These are phyloP conservation scores for Rhyacichthys aspro DNA, from an alignment of 2,797 vertebrate genomes.

Conservation along the genomic window DNA sequence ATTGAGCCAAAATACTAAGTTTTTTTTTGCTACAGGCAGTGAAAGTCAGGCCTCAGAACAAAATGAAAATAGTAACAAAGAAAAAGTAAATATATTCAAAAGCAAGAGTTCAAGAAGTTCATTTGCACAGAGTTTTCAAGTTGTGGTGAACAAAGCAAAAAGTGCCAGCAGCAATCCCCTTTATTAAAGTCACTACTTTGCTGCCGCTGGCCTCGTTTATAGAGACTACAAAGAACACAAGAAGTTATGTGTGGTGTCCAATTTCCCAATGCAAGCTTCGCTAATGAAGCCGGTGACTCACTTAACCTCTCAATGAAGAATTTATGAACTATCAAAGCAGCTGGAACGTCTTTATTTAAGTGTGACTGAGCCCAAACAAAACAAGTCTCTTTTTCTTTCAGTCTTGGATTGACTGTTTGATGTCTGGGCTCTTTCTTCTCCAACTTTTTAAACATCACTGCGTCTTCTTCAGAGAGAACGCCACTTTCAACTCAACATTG, in stretches of 20 bases:
- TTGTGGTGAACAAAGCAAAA: slow-evolving; percentile 27
- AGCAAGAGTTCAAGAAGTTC: not conserved
- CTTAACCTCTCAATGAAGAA: slow-evolving; percentile 59
- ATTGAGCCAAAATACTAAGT: slow-evolving; percentile 13
- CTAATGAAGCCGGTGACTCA: slow-evolving; percentile 59
- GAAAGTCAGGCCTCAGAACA: slow-evolving; percentile 4
- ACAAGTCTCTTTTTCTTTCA: slow-evolving; percentile 12
- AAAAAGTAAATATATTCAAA: not conserved
- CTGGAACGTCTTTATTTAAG: slow-evolving; percentile 48
- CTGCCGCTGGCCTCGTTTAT: slow-evolving; percentile 28
- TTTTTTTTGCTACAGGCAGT: slow-evolving; percentile 11
- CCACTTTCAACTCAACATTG: slow-evolving; percentile 43
- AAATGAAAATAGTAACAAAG: slow-evolving; percentile 11
- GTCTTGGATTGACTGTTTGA: slow-evolving; percentile 17
- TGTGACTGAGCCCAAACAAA: slow-evolving; percentile 32
- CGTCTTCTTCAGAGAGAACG: slow-evolving; percentile 2
- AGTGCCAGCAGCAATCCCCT: slow-evolving; percentile 27
- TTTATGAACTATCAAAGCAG: slow-evolving; percentile 47
- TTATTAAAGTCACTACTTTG: slow-evolving; percentile 34
- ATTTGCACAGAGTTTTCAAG: slow-evolving; percentile 30
- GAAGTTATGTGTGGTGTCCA: slow-evolving; percentile 32
- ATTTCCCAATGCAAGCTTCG: slow-evolving; percentile 35
- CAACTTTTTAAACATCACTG: slow-evolving; percentile 1
- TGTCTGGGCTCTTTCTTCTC: slow-evolving; percentile 15
- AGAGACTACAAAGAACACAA: slow-evolving; percentile 28